These are phyloP conservation scores for Pseudochaenichthys georgianus DNA, from an alignment of 2,797 vertebrate genomes.

Conservation along the genomic window DNA sequence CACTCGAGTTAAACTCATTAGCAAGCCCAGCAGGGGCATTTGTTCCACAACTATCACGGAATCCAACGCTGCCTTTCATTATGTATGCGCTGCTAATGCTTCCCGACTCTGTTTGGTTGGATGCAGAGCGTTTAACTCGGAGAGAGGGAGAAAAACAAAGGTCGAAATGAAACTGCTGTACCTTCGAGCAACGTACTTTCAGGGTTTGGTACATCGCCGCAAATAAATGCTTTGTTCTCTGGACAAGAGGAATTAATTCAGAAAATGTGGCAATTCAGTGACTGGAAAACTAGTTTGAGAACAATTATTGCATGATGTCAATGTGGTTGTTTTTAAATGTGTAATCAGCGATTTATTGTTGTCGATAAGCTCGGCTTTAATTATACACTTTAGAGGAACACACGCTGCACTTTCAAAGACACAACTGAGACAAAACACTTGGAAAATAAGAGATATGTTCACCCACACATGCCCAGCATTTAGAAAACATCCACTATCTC, in stretches of 20 bases:
- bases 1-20: slow-evolving; percentile 80
- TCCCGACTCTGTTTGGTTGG: slow-evolving; percentile 63
- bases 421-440: too few species aligned
- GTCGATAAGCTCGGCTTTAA: too few species aligned
- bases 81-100: slow-evolving; percentile 63
- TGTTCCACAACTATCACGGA: slow-evolving; percentile 72
- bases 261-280: neutral
- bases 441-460: too few species aligned
- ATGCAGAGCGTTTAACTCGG: slow-evolving; percentile 69
- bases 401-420: too few species aligned
- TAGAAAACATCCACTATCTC: too few species aligned
- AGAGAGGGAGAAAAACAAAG: slow-evolving; percentile 27
- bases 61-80: slow-evolving; percentile 69
- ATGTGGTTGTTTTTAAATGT: slow-evolving; percentile 9
- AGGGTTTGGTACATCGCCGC: slow-evolving; percentile 22
- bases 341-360: slow-evolving; percentile 5
- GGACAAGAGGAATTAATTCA: slow-evolving; percentile 27
- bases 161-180: slow-evolving; percentile 28
- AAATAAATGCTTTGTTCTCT: slow-evolving; percentile 24
- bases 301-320: neutral
- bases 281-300: slow-evolving; percentile 9
- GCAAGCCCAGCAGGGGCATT: slow-evolving; percentile 73
- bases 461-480: too few species aligned
- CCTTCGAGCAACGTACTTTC: slow-evolving; percentile 38
- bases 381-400: too few species aligned